Evolutionary conservation across 2,797 vertebrate species (phyloP).

Genomic region (Heliangelus exortis): DNA sequence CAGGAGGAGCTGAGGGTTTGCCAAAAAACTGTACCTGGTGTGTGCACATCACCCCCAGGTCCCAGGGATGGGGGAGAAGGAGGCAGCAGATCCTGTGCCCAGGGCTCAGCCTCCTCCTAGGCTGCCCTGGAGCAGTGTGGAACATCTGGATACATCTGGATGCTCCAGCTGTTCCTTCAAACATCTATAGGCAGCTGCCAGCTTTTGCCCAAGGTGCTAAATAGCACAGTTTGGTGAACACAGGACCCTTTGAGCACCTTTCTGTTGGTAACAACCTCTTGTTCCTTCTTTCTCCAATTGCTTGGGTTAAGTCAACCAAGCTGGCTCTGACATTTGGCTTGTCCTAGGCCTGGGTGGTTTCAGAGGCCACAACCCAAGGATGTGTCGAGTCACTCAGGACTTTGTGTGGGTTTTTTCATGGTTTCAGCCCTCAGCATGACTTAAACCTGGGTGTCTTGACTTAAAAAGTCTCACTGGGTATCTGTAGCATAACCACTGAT

Average conservation of each 20-base stretch:
- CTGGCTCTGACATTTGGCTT: neutral
- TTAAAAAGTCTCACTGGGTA: neutral
- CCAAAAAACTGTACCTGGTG: neutral
- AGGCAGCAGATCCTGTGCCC: neutral
- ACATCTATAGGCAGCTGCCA: neutral
- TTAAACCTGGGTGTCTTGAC: neutral
- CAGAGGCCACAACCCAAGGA: neutral
- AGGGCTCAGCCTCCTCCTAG: neutral
- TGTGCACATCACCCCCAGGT: fast-evolving
- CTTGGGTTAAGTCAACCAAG: neutral
- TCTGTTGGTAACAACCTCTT: neutral
- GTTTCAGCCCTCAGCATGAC: neutral
- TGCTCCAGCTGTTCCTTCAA: neutral
- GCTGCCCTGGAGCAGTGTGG: neutral
- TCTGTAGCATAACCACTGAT: neutral
- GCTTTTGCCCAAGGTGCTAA: neutral
- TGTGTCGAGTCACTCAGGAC: neutral
- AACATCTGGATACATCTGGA: fast-evolving
- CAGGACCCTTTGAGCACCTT: neutral
- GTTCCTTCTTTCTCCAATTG: neutral
- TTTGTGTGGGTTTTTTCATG: neutral
- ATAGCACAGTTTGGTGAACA: neutral
- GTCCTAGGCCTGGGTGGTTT: neutral
- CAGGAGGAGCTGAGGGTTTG: neutral
- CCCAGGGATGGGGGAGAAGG: fast-evolving